Evolutionary conservation across 2,113 vertebrate species (phyloP).

Genomic region (Climacteris rufus): DNA sequence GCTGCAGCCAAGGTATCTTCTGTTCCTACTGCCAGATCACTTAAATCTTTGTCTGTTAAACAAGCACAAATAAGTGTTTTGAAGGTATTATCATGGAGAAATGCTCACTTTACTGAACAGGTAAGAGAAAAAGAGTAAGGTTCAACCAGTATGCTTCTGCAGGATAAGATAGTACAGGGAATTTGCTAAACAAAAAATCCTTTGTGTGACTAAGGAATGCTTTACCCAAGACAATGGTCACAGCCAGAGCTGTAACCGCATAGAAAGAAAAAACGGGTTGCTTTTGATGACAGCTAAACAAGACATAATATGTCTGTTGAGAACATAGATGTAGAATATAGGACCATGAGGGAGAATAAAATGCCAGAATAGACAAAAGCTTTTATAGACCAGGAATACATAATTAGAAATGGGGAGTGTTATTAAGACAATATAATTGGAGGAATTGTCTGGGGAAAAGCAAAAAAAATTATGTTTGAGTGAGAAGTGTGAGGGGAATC

Average conservation of each 20-base stretch:
- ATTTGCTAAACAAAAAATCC: neutral
- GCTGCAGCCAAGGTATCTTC: neutral
- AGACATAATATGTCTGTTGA: neutral
- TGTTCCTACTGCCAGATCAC: neutral
- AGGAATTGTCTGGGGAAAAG: neutral
- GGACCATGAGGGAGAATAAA: neutral
- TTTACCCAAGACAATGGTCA: neutral
- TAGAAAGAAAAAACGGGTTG: neutral
- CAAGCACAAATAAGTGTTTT: neutral
- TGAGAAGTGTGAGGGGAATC: neutral
- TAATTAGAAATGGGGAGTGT: neutral
- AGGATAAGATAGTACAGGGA: neutral
- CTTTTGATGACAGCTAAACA: neutral
- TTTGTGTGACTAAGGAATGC: neutral
- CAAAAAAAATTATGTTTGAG: neutral
- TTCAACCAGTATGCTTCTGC: neutral
- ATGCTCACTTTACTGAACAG: neutral
- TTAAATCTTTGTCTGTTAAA: neutral
- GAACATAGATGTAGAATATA: neutral
- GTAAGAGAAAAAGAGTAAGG: neutral
- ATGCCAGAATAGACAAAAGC: neutral
- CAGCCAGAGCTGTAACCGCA: neutral
- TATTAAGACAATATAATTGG: neutral
- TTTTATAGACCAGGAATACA: neutral
- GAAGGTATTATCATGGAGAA: neutral